A percentile compares a stretch with the other conserved stretches of the same genome.
Conservation (phyloP, 2,113 vertebrate genomes). For the Odontesthes bonariensis region DNA sequence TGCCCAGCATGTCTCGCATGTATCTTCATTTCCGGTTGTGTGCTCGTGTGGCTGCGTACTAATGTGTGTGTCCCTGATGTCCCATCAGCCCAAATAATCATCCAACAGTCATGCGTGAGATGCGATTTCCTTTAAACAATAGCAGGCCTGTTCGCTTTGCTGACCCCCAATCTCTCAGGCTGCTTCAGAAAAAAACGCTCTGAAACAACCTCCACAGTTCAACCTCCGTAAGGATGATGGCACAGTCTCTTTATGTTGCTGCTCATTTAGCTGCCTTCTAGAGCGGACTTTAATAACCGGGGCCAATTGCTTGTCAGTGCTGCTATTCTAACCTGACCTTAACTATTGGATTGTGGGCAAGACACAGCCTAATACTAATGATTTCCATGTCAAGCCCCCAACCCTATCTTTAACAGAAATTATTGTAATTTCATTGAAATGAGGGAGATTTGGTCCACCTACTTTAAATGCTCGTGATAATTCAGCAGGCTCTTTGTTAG, state of each 20-base stretch:
- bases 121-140: constrained; percentile 76
- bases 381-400: constrained; percentile 46
- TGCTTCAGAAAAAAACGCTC: constrained; percentile 35
- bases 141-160: constrained; percentile 57
- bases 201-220: constrained; percentile 28
- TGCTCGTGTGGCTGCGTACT: constrained; percentile 17
- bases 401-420: constrained; percentile 56
- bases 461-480: constrained; percentile 46
- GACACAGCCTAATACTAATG: constrained; percentile 47
- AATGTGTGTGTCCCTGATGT: constrained; percentile 54
- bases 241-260: constrained; percentile 56
- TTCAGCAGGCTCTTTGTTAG: constrained; percentile 36
- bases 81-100: constrained; percentile 74
- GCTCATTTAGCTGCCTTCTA: constrained; percentile 58
- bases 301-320: constrained; percentile 53
- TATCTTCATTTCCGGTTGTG: constrained; percentile 29
- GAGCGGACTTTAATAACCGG: constrained; percentile 60
- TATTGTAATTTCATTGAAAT: constrained; percentile 57
- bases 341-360: constrained; percentile 38
- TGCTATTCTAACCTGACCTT: constrained; percentile 33
- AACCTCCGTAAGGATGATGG: constrained; percentile 45
- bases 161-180: constrained; percentile 66
- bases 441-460: constrained; percentile 42
- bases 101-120: constrained; percentile 75
- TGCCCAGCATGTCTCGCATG: constrained; percentile 24